These are phyloP conservation scores for Leptopilina syphax DNA, from an alignment of 2,888 invertebrate species.

Conservation along the genomic window DNA sequence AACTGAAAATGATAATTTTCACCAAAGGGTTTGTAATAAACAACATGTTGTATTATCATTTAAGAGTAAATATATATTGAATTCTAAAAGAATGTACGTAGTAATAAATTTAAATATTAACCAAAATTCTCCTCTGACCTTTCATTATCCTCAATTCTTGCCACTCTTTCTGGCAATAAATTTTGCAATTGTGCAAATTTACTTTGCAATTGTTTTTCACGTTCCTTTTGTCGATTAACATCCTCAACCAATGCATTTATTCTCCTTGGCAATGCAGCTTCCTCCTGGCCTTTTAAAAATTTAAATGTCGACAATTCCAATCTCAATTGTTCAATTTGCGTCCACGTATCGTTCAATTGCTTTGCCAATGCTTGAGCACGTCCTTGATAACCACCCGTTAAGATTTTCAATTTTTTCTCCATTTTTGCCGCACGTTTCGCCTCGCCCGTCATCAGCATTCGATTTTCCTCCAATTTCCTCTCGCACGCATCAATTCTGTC, in stretches of 20 bases:
- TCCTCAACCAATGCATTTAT: conserved; percentile 94
- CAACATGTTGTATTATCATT: too few species aligned
- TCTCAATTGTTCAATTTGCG: conserved; percentile 93
- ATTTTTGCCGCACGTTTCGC: conserved; percentile 98
- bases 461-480: conserved; percentile 93
- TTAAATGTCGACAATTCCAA: conserved; percentile 94
- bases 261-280: conserved; percentile 92
- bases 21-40: too few species aligned
- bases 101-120: conserved; percentile 8
- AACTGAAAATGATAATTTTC: too few species aligned
- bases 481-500: conserved; percentile 96
- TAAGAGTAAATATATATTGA: too few species aligned
- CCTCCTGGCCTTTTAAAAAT: conserved; percentile 92
- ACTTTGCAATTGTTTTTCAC: conserved; percentile 92
- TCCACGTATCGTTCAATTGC: conserved; percentile 90
- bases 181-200: conserved; percentile 87
- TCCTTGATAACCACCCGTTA: conserved; percentile 95
- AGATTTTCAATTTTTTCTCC: conserved; percentile 97
- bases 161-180: conserved; percentile 77
- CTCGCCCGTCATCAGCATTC: conserved; percentile 97
- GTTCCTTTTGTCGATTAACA: conserved; percentile 92
- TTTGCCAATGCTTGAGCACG: conserved; percentile 91
- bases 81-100: conserved; percentile 1
- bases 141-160: conserved; percentile 28
- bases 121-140: conserved; percentile 12